Evolutionary conservation across 2,888 invertebrate species (phyloP).

Genomic region (Drosophila ustulata): DNA sequence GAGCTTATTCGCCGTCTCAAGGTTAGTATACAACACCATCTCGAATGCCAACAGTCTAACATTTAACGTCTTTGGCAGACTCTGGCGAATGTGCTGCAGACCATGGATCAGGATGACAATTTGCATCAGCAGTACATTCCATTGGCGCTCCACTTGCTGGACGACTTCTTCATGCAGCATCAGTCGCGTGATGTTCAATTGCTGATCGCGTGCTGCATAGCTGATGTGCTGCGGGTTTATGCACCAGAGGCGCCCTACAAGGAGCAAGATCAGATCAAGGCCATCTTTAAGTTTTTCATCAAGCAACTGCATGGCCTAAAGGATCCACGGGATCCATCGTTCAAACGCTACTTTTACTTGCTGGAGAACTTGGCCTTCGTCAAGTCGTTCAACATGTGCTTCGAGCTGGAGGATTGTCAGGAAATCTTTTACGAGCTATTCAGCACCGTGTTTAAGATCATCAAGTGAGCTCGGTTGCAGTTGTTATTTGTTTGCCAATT

Average conservation of each 20-base stretch:
- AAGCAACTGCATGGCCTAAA: constrained; percentile 96
- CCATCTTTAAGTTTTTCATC: constrained; percentile 97
- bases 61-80: constrained; percentile 86
- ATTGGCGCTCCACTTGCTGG: constrained; percentile 95
- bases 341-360: constrained; percentile 98
- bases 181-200: constrained; percentile 96
- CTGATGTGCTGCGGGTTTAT: constrained; percentile 97
- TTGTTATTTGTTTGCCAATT: background rate
- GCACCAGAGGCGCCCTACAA: constrained; percentile 99
- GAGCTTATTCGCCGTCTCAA: constrained; percentile 97
- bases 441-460: constrained; percentile 97
- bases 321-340: constrained; percentile 98
- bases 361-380: constrained; percentile 98
- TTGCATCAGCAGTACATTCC: constrained; percentile 96
- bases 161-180: constrained; percentile 96
- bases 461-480: constrained; percentile 90
- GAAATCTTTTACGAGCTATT: constrained; percentile 98
- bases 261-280: constrained; percentile 96
- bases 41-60: background rate
- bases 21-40: constrained; percentile 85
- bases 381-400: constrained; percentile 99
- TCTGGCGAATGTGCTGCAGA: constrained; percentile 96
- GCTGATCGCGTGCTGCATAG: constrained; percentile 98
- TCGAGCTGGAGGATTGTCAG: constrained; percentile 98
- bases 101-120: constrained; percentile 98